phyloP scores from a whole-genome alignment of 2,797 vertebrate genomes.

The Silurus lanzhouensis region DNA sequence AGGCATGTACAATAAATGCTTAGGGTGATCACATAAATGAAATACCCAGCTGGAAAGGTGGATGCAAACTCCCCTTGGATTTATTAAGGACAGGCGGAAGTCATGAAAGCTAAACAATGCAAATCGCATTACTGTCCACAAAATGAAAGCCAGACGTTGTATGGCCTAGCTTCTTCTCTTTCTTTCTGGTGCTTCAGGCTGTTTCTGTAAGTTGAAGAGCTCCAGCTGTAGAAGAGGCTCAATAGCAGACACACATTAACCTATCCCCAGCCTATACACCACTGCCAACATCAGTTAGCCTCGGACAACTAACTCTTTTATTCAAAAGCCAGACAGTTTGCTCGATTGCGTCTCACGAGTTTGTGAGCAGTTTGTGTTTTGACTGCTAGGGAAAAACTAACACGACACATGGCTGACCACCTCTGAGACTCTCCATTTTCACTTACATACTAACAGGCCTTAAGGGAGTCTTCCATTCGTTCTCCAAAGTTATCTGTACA shows the following conservation, averaged over 20 bases:
- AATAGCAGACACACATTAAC: slow-evolving; percentile 43
- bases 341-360: slow-evolving; percentile 29
- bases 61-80: slow-evolving; percentile 49
- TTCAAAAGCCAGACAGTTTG: slow-evolving; percentile 36
- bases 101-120: slow-evolving; percentile 82
- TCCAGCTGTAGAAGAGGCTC: slow-evolving; percentile 51
- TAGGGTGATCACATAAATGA: slow-evolving; percentile 18
- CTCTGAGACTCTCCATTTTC: slow-evolving; percentile 36
- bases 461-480: slow-evolving; percentile 32
- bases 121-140: slow-evolving; percentile 79
- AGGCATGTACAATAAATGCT: background rate
- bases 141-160: slow-evolving; percentile 78
- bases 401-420: slow-evolving; percentile 37
- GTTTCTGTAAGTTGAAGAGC: slow-evolving; percentile 53
- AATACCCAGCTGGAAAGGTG: slow-evolving; percentile 34
- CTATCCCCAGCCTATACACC: slow-evolving; percentile 43
- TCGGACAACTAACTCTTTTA: slow-evolving; percentile 44
- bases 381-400: slow-evolving; percentile 46
- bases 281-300: slow-evolving; percentile 41
- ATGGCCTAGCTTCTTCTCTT: slow-evolving; percentile 53
- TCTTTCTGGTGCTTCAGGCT: slow-evolving; percentile 45
- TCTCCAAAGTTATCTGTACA: slow-evolving; percentile 53
- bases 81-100: slow-evolving; percentile 71
- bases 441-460: slow-evolving; percentile 14
- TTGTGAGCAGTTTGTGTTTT: slow-evolving; percentile 41